Percentiles rank a stretch among this genome's conserved stretches.
Evolutionary conservation across 2,113 vertebrate genomes (phyloP).

Genomic region (Hiodon tergisus): DNA sequence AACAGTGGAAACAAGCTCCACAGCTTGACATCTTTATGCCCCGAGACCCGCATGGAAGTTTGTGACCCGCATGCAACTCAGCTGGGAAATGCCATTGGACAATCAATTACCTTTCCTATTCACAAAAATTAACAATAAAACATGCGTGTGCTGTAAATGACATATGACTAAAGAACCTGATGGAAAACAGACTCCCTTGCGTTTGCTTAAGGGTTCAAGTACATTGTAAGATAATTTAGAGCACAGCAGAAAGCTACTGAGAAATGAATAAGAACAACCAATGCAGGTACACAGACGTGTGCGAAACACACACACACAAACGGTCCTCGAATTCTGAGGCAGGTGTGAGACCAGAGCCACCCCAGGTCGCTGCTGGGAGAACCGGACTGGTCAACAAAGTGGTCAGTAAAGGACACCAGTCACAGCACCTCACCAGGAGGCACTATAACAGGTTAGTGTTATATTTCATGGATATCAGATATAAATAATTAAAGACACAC

Average conservation of each 20-base stretch:
- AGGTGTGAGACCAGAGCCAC: not conserved
- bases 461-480: constrained; percentile 14
- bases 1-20: too few relatives aligned
- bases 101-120: not conserved
- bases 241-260: constrained; percentile 39
- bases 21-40: too few relatives aligned
- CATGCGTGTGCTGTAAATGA: not conserved
- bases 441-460: constrained; percentile 23
- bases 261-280: constrained; percentile 16
- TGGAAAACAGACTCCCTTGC: constrained; percentile 7
- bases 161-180: not conserved
- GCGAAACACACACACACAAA: not conserved
- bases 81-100: constrained; percentile 9
- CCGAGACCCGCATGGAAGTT: not conserved
- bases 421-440: constrained; percentile 29
- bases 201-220: constrained; percentile 56
- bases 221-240: constrained; percentile 66
- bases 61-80: constrained; percentile 8
- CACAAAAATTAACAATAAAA: not conserved
- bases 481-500: constrained; percentile 19
- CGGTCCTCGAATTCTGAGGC: not conserved
- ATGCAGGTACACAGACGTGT: not conserved
- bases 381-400: not conserved
- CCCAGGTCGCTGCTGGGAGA: constrained; percentile 11
- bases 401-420: constrained; percentile 18